Percentiles rank a stretch among this genome's conserved stretches.
Conservation (phyloP, 2,797 vertebrate species). For the Gymnocypris eckloni region DNA sequence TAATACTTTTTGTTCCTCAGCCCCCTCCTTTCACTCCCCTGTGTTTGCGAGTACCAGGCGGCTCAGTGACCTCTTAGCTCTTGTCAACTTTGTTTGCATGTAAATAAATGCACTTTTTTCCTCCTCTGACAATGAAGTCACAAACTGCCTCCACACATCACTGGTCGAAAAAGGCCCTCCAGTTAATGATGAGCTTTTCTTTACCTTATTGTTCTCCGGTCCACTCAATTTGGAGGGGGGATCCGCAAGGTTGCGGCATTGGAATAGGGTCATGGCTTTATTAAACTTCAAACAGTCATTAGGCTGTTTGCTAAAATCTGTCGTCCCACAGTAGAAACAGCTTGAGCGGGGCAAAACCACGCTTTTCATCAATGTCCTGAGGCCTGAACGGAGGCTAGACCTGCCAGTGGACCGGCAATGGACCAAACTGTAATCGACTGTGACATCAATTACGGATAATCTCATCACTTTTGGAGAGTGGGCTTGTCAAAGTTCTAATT, state of each 20-base stretch:
- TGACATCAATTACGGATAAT: constrained; percentile 95
- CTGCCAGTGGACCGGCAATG: constrained; percentile 85
- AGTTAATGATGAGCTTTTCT: constrained; percentile 64
- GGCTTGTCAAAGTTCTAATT: constrained; percentile 91
- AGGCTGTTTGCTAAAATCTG: constrained; percentile 83
- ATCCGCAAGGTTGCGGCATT: constrained; percentile 78
- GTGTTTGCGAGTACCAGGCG: constrained; percentile 34
- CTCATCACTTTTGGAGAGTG: constrained; percentile 91
- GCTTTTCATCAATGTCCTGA: constrained; percentile 87
- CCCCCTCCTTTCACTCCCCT: constrained; percentile 25
- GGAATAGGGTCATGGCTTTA: constrained; percentile 87
- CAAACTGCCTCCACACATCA: constrained; percentile 62
- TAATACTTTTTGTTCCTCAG: constrained; percentile 31
- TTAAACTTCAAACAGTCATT: constrained; percentile 91
- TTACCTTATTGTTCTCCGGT: constrained; percentile 46
- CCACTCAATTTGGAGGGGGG: constrained; percentile 74
- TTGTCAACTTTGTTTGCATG: constrained; percentile 62
- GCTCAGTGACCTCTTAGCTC: constrained; percentile 51
- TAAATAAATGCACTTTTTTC: constrained; percentile 58
- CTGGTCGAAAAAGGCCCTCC: constrained; percentile 54
- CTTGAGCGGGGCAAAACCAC: constrained; percentile 79
- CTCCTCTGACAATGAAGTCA: constrained; percentile 57
- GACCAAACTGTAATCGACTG: constrained; percentile 87
- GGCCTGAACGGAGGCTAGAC: constrained; percentile 86
- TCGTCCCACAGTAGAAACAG: constrained; percentile 80